Conservation (phyloP, 2,888 invertebrate genomes). For the Rotaria macrura region DNA sequence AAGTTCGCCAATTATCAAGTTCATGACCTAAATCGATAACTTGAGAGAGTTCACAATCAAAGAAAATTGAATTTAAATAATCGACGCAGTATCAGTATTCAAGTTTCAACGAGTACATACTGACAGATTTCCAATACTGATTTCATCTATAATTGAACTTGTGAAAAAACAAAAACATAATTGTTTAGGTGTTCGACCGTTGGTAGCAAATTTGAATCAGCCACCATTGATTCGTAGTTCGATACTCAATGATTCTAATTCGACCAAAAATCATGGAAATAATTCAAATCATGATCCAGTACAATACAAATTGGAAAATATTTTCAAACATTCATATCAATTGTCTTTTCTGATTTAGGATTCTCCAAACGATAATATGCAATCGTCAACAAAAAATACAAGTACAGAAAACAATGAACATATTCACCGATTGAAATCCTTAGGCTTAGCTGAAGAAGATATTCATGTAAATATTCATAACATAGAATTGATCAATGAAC, state of each 20-base stretch:
- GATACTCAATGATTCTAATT: not conserved
- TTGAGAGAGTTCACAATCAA: too few relatives aligned
- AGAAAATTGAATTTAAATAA: too few relatives aligned
- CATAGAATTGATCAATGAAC: not conserved
- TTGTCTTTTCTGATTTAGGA: not conserved
- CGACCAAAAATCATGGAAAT: not conserved
- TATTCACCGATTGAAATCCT: not conserved
- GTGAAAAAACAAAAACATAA: too few relatives aligned
- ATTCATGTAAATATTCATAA: not conserved
- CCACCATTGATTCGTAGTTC: constrained; percentile 11
- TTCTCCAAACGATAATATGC: not conserved
- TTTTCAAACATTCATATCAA: too few relatives aligned
- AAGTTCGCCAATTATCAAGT: too few relatives aligned
- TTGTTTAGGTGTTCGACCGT: not conserved
- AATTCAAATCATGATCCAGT: not conserved
- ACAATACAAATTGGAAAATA: too few relatives aligned
- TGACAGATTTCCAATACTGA: too few relatives aligned
- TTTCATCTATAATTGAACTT: too few relatives aligned
- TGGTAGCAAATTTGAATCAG: not conserved
- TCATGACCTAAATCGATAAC: too few relatives aligned
- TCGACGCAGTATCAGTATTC: too few relatives aligned
- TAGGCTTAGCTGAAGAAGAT: constrained; percentile 8
- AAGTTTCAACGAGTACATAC: too few relatives aligned
- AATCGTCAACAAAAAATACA: not conserved
- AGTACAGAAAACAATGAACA: not conserved